A percentile compares a stretch with the other conserved stretches of the same genome.
Conservation (phyloP, 2,888 invertebrate species). For the Chromoteleia sp. region DNA sequence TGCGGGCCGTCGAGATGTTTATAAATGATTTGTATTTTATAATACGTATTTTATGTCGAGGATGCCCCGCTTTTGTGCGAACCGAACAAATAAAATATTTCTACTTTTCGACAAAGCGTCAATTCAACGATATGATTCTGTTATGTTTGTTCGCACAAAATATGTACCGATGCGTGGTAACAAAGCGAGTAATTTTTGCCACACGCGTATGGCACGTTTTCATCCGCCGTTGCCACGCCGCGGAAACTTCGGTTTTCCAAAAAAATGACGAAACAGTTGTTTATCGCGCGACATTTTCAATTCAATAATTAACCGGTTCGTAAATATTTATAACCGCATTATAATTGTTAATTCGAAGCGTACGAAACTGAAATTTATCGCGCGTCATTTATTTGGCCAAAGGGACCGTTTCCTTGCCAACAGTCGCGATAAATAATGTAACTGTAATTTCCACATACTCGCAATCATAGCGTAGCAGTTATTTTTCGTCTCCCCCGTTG, state of each 20-base stretch:
- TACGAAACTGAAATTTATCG: neutral
- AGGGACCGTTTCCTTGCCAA: conserved; percentile 11
- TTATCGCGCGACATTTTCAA: neutral
- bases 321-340: conserved; percentile 27
- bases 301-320: conserved; percentile 9
- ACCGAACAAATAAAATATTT: neutral
- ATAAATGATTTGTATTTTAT: conserved; percentile 28
- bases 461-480: conserved; percentile 24
- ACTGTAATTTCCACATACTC: conserved; percentile 42
- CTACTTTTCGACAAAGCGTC: conserved; percentile 1
- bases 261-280: neutral
- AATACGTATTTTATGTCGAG: conserved; percentile 6
- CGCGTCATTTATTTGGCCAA: conserved; percentile 13
- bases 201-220: neutral
- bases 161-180: neutral
- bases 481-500: conserved; percentile 7
- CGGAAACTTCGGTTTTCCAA: too few species aligned
- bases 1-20: conserved; percentile 7
- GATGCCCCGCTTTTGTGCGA: neutral
- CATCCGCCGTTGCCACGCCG: neutral
- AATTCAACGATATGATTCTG: conserved; percentile 21
- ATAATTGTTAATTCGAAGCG: neutral
- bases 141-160: conserved; percentile 7
- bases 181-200: conserved; percentile 2
- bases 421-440: conserved; percentile 37